Base-by-base conservation (phyloP, 2,797 vertebrate species). In the Etheostoma perlongum region DNA sequence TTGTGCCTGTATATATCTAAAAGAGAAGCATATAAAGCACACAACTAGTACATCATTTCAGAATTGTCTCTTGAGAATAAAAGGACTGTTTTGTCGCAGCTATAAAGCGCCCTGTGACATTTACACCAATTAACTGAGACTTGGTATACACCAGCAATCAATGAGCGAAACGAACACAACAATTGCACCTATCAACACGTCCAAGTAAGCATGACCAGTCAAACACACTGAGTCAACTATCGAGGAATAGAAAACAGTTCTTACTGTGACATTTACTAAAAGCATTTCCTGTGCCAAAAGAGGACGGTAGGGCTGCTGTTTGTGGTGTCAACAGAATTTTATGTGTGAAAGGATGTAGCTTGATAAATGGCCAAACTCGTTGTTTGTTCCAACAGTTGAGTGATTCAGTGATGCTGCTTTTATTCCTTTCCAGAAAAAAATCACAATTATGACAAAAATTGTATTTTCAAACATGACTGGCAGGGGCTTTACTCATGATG, bases 31-130 rank as follows among this genome's bases (percentile, higher is more conserved):
- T 18, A 60, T 16, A 67, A 60, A 42, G 70, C 21, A 54, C 27
- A 44, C 58, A 78, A 68, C 14, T 30, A 23, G 12, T 15, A 12
- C 71, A 67, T 19, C 18, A 60, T 78, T 67, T 80, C 55, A 53
- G n/a, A 67, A 21, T 40, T 25, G 25, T 74, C 60, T 77, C 69
- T 10, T n/a, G 46, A 64, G 68, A 67, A 64, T 42, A 64, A 74
- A 83, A 74, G 47, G 36, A 61, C 30, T 18, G 36, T 44, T 60
- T 13, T 71, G 55, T 78, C 62, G 51, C 60, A 47, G 78, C 53
- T 66, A 89, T 81, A 82, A 71, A 68, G 82, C 61, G 73, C 57
- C 25, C 60, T 2, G 44, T 81, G 81, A 77, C 72, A 84, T 76
- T 73, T 5, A 16, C 49, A 65, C 19, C 65, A 13, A 47, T 51